Conservation (phyloP, 2,797 vertebrate species). For the Glyptemys insculpta region DNA sequence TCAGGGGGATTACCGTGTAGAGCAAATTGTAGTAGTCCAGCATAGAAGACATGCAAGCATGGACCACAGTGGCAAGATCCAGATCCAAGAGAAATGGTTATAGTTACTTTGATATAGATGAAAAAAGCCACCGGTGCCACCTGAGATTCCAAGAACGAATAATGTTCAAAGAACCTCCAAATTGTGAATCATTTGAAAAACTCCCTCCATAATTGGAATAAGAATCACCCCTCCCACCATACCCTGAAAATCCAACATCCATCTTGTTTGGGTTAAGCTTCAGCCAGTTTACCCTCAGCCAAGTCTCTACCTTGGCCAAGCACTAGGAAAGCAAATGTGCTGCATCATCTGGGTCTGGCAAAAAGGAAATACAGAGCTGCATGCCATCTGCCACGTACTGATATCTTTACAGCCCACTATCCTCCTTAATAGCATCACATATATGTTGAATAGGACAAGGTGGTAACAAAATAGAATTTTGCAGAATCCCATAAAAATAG, state of each 20-base stretch:
- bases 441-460: neutral
- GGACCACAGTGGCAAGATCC: slow-evolving; percentile 54
- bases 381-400: slow-evolving; percentile 36
- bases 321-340: slow-evolving; percentile 29
- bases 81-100: slow-evolving; percentile 46
- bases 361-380: neutral
- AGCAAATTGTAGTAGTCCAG: slow-evolving; percentile 57
- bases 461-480: slow-evolving; percentile 37
- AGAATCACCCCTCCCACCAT: neutral
- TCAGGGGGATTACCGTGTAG: slow-evolving; percentile 21
- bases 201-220: neutral
- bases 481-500: neutral
- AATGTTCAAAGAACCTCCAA: slow-evolving; percentile 26
- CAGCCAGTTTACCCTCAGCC: neutral
- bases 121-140: slow-evolving; percentile 43
- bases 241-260: accelerated
- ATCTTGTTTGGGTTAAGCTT: slow-evolving; percentile 52
- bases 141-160: slow-evolving; percentile 31
- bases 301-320: neutral
- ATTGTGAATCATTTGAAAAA: slow-evolving; percentile 20
- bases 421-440: slow-evolving; percentile 41
- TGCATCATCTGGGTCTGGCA: slow-evolving; percentile 55
- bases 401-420: slow-evolving; percentile 53
- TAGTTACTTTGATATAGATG: slow-evolving; percentile 9
- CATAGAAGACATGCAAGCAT: slow-evolving; percentile 52